Evolutionary conservation across 1,140 invertebrate species (phyloP).

Genomic region (Drosophila orosa): DNA sequence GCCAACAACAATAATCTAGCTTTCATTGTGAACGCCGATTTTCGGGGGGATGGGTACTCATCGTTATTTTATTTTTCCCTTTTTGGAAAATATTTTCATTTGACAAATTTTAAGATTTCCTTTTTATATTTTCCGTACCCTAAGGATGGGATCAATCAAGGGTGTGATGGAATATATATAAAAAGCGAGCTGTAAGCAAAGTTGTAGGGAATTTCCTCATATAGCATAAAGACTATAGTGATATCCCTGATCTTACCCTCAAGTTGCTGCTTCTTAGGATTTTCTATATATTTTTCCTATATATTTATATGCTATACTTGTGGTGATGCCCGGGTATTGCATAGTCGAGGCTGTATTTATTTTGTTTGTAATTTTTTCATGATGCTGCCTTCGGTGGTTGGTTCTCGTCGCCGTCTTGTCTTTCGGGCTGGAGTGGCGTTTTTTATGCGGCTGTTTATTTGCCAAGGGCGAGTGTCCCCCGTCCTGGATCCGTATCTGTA

Average conservation of each 20-base stretch:
- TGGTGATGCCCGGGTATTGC: background rate
- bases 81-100: constrained; percentile 73
- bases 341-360: background rate
- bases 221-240: background rate
- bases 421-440: constrained; percentile 44
- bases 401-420: constrained; percentile 35
- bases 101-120: constrained; percentile 72
- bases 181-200: background rate
- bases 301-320: background rate
- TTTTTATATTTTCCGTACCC: constrained; percentile 21
- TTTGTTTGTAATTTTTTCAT: background rate
- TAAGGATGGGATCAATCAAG: background rate
- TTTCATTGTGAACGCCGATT: constrained; percentile 47
- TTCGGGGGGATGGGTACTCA: constrained; percentile 23
- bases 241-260: background rate
- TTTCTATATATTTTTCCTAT: background rate
- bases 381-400: constrained; percentile 37
- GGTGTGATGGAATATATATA: background rate
- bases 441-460: constrained; percentile 50
- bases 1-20: constrained; percentile 53
- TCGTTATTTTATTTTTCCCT: constrained; percentile 32
- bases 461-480: constrained; percentile 40
- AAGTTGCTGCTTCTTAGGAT: background rate
- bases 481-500: background rate
- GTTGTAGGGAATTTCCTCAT: background rate